Evolutionary conservation across 2,888 invertebrate genomes (phyloP), one percentile per base, ranked within the genome.

Genomic region (Operophtera brumata): DNA sequence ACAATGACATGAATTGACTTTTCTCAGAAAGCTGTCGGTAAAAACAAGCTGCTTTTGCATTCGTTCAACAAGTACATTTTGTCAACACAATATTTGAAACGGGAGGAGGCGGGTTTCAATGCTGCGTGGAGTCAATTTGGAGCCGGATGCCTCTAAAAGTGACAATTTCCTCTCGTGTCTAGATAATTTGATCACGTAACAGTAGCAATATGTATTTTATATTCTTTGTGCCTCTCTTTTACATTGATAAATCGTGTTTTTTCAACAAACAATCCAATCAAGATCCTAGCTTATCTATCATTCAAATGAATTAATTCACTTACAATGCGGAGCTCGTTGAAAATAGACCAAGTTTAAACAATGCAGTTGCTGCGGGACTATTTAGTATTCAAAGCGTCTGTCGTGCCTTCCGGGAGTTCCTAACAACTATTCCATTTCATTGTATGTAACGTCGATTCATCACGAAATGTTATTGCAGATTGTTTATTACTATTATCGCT

Each of bases 141-240:
- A 57, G 62, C 77, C 77, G 79, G 81, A 81, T 78, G 77, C 61
- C 63, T 72, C 71, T 67, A 75, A 77, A 82, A 80, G 78, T 80
- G 78, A 75, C 78, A 69, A 79, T 78, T 82, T 84, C 84, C 84
- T 82, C 61, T 70, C 62, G 61, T 54, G 59, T 52, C 63, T 65
- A 65, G 62, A 61, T 59, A 61, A 69, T 57, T 66, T 54, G 41
- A 37, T 59, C 56, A 62, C 58, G 46, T 65, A 52, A 56, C 43
- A 49, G 54, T 46, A 37, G 40, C 47, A 54, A 32, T 45, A 36
- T 47, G 37, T 52, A 52, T 45, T 34, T 34, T 47, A 48, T 47
- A 48, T 35, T 43, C 35, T 28, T 2, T 28, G 11, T 47, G 32
- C 10, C 26, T 30, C 13, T 41, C 32, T 44, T 58, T 49, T 32